Evolutionary conservation across 2,888 invertebrate genomes (phyloP), one percentile per base, ranked within the genome.

Genomic region (Griposia aprilina): DNA sequence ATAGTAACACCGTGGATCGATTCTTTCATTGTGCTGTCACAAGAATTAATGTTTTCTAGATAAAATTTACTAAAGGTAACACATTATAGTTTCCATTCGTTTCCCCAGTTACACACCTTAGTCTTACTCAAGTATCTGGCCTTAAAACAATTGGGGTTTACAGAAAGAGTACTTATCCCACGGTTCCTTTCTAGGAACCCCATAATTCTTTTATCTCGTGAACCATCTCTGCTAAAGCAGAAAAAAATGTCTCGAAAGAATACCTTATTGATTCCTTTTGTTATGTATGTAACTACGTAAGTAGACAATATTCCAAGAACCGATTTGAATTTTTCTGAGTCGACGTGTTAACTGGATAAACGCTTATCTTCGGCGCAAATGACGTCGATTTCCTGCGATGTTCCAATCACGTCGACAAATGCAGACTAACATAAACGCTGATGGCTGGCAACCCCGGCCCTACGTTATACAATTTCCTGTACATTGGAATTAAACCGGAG

Each of bases 401-500:
- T 76, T 72, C 72, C 74, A 74, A 82, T 84, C 80, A 67, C 41
- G 71, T 57, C 41, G n/a, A 81, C 66, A 79, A 62, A 67, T 76
- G 45, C 65, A 69, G 67, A 79, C 72, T 50, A 59, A 73, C 72
- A 80, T 75, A 63, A 80, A 69, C 55, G 59, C 13, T 68, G 63
- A 66, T 71, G 72, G 26, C 71, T 57, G 63, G 26, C 55, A 55
- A 23, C 59, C 52, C 75, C 66, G 69, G 66, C 71, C 26, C 83
- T 79, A 71, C 79, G 45, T 82, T 84, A 81, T 76, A 73, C 73
- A 74, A 84, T 84, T 79, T 79, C 78, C 78, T 84, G 75, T 70
- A 72, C 74, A 78, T 74, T 50, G 48, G 59, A 67, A 71, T 63
- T 60, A 83, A 45, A 45, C 36, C 71, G 71, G 70, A 68, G 77